Evolutionary conservation across 2,888 invertebrate genomes (phyloP).

Genomic region (Thysanoteuthis rhombus): DNA sequence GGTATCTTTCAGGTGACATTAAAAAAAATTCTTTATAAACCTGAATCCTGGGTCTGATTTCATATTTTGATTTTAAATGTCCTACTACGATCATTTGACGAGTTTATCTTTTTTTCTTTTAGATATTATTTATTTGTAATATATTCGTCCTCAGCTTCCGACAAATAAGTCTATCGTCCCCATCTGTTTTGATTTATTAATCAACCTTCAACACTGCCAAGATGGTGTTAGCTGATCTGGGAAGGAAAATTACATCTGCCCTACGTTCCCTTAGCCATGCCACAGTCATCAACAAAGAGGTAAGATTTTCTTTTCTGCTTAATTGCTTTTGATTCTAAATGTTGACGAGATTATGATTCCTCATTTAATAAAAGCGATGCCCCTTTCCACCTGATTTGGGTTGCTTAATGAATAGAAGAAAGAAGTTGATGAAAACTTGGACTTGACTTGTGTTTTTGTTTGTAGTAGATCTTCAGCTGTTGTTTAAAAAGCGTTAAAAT

Average conservation of each 20-base stretch:
- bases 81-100: neutral
- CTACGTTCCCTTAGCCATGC: constrained; percentile 96
- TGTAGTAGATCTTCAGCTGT: too few relatives aligned
- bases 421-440: too few relatives aligned
- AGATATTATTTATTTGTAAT: neutral
- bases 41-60: neutral
- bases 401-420: too few relatives aligned
- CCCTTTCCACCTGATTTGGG: too few relatives aligned
- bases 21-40: too few relatives aligned
- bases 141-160: neutral
- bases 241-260: constrained; percentile 98
- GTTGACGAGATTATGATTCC: too few relatives aligned
- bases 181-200: neutral
- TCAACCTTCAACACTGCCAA: constrained; percentile 45
- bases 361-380: too few relatives aligned
- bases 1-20: neutral
- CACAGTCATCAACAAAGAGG: constrained; percentile 97
- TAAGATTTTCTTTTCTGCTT: constrained; percentile 67
- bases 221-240: constrained; percentile 99
- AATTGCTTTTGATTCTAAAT: too few relatives aligned
- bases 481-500: too few relatives aligned
- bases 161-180: neutral
- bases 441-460: too few relatives aligned
- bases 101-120: neutral
- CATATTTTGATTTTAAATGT: neutral